Evolutionary conservation across 2,888 invertebrate species (phyloP), one percentile per base, ranked within the genome.

Genomic region (Arctia plantaginis): DNA sequence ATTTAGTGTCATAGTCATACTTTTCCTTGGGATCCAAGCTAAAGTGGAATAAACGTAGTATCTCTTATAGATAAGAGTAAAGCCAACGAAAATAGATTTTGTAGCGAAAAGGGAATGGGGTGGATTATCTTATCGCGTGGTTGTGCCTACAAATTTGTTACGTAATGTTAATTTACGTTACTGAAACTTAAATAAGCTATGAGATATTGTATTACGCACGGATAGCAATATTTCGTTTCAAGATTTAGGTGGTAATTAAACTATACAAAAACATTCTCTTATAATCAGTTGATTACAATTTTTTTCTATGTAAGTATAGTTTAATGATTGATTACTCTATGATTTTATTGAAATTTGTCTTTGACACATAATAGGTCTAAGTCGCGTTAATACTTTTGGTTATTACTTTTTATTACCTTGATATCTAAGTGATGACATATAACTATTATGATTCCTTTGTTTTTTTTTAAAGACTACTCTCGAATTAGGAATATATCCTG

Each of bases 1-100:
- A 30, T 62, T 62, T 62, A 62, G 65, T 66, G n/a, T 66, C 35
- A 66, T n/a, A 66, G 62, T 30, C 62, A 30, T 30, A 62, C 62
- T 18, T 30, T 62, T 62, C 30, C 62, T 62, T 62, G 30, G 18
- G 62, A 18, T 30, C 30, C 62, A 18, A 62, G 30, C 62, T 62
- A 30, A 62, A 62, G 62, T 62, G 62, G 18, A 62, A 62, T 62
- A 30, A 30, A 30, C 62, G 62, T 30, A 62, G 62, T 30, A 62
- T 62, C 62, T 35, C 35, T 68, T 51, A 65, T 51, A 83, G 82
- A 84, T 84, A 83, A 80, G 75, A 74, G 72, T 44, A 66, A 79
- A 77, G 35, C 76, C 75, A 74, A 64, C 66, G 79, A 76, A 80
- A 85, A 79, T 85, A 75, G 77, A 79, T 79, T 76, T 70, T 73